A percentile compares a stretch with the other conserved stretches of the same genome.
Conservation (phyloP, 2,797 vertebrate genomes). For the Paratrypauchen microcephalus region DNA sequence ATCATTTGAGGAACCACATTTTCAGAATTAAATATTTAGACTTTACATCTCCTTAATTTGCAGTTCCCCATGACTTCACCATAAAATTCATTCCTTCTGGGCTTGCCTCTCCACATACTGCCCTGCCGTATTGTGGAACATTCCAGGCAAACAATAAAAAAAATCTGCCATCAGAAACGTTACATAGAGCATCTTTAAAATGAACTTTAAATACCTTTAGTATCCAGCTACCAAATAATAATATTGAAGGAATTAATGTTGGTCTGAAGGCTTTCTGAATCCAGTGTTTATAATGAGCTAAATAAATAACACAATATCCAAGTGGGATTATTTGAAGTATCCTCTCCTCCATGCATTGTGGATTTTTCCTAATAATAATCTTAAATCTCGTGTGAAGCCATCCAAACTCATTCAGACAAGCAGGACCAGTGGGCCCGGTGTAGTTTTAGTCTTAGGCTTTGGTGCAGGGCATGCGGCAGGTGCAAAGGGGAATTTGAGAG, state of each 20-base stretch:
- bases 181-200: too few species aligned
- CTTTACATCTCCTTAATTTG: too few species aligned
- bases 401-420: conserved; percentile 31
- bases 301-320: neutral
- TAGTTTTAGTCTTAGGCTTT: conserved; percentile 62
- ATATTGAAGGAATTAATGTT: neutral
- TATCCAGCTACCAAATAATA: neutral
- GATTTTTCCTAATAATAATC: neutral
- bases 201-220: neutral
- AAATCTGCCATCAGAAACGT: too few species aligned
- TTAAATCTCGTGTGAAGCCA: conserved; percentile 8
- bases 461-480: conserved; percentile 79
- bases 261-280: neutral
- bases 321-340: conserved; percentile 5
- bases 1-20: neutral
- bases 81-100: too few species aligned
- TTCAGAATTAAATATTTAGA: too few species aligned
- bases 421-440: conserved; percentile 32
- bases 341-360: conserved; percentile 5
- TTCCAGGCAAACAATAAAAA: too few species aligned
- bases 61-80: too few species aligned
- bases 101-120: too few species aligned
- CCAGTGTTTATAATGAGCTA: neutral
- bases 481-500: conserved; percentile 78
- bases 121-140: too few species aligned